Percentiles rank a stretch among this genome's conserved stretches.
Conservation (phyloP, 2,113 vertebrate genomes). For the Phyllostomus discolor region DNA sequence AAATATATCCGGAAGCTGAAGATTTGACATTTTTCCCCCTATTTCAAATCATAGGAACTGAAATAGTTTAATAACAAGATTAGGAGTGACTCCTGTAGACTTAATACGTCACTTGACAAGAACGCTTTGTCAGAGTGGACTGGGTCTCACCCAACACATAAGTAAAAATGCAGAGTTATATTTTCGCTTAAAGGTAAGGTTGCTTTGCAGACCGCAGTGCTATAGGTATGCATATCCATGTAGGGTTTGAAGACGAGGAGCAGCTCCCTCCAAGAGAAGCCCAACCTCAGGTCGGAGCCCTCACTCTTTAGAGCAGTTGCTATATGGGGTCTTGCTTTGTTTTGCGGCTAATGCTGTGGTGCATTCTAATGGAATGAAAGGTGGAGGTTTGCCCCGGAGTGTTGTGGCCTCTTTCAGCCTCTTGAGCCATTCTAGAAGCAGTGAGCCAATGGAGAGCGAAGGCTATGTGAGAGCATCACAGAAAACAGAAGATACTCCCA, state of each 20-base stretch:
- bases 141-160: background rate
- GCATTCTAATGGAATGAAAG: background rate
- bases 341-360: background rate
- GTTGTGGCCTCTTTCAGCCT: background rate
- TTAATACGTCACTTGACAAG: background rate
- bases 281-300: background rate
- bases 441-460: background rate
- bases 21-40: background rate
- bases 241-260: background rate
- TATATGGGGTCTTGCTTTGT: background rate
- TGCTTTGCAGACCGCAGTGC: background rate
- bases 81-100: background rate
- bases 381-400: background rate
- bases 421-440: background rate
- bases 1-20: background rate
- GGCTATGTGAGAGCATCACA: background rate
- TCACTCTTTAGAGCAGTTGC: background rate
- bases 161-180: background rate
- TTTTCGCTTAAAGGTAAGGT: background rate
- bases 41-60: background rate
- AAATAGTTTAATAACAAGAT: background rate
- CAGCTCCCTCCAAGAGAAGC: background rate
- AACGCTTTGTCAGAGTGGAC: background rate
- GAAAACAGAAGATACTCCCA: background rate
- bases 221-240: accelerated